Evolutionary conservation across 2,888 invertebrate genomes (phyloP), one percentile per base, ranked within the genome.

Genomic region (Ptychoptera contaminata): DNA sequence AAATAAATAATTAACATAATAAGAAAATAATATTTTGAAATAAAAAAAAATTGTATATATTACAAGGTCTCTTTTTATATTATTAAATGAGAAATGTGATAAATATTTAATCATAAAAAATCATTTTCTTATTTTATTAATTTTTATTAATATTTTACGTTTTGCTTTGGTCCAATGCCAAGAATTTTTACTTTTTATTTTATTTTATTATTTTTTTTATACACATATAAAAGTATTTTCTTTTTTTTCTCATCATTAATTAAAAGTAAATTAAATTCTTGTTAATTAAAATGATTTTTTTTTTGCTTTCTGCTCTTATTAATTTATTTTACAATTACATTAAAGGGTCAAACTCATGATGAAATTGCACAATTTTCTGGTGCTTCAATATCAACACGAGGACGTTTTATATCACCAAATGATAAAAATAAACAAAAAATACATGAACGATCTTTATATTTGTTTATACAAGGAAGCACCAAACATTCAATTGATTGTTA

Each of bases 381-480:
- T 30, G 69, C 71, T 42, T 67, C 69, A 38, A 67, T 72, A 11
- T 70, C 69, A 9, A 71, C 71, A 5, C 59, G 70, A 50, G 71
- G 71, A 15, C 56, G 71, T 15, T 72, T 65, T 49, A 63, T 71
- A 34, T 44, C 48, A 23, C 37, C 44, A 30, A 31, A 32, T 31
- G 45, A 68, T 68, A 48, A 48, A 36, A 42, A 38, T 23, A 46
- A 58, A 56, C 49, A 56, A 54, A 37, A 60, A 58, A 50, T 58
- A 56, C 46, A 50, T 42, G 68, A 68, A 45, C 54, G 69, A 37
- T 66, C 70, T 15, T 52, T 72, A 16, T 70, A 70, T 54, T 57
- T 72, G 39, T 68, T 66, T 54, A 65, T 72, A 36, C 57, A 58
- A 50, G 59, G 56, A 14, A 53, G 55, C 16, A 55, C 53, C 8